phyloP scores from a whole-genome alignment of 2,113 vertebrate genomes.

The Peromyscus polionotus region DNA sequence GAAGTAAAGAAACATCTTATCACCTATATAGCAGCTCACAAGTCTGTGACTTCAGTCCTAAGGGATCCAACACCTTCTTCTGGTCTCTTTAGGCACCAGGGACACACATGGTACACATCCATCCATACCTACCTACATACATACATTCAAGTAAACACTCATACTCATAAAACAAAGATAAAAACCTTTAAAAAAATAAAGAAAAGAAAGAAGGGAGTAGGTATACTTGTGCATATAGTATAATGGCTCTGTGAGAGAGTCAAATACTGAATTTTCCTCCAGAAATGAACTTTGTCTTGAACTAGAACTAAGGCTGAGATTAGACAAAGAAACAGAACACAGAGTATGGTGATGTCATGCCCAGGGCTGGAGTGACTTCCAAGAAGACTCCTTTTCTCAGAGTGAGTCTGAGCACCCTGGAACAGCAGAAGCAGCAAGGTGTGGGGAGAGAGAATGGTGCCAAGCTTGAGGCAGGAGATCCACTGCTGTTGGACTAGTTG shows the following conservation, averaged over 20 bases:
- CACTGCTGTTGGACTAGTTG: background rate
- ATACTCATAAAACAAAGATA: background rate
- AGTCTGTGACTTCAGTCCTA: background rate
- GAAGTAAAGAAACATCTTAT: background rate
- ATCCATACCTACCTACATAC: background rate
- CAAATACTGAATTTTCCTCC: background rate
- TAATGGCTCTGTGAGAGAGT: background rate
- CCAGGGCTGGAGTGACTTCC: background rate
- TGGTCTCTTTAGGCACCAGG: background rate
- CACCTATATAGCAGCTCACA: background rate
- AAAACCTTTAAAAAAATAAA: background rate
- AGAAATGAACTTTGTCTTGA: background rate
- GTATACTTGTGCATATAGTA: background rate
- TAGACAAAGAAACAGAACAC: background rate
- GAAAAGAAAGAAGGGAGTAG: background rate
- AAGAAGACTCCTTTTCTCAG: background rate
- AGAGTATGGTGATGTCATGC: no score
- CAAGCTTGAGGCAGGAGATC: background rate
- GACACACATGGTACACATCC: background rate
- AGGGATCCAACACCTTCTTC: background rate
- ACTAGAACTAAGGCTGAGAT: background rate
- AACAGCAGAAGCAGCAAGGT: background rate
- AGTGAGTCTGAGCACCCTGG: background rate
- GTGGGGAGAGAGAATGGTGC: background rate
- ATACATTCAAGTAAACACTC: background rate